Conservation (phyloP, 2,113 vertebrate species). For the Typhlomys cinereus region DNA sequence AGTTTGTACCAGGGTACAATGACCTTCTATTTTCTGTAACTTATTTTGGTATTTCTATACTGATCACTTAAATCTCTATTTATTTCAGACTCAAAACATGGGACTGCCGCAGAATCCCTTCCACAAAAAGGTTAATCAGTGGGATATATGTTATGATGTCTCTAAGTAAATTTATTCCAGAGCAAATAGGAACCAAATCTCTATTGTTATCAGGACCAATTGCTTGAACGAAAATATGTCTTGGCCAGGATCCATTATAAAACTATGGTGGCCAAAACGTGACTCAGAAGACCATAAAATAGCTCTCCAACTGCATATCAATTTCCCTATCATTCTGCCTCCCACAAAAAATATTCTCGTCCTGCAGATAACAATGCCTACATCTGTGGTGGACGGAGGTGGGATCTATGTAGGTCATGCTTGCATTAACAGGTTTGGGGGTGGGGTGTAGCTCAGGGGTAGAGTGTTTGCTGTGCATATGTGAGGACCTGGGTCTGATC, state of each 20-base stretch:
- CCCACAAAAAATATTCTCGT: not conserved
- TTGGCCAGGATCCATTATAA: not conserved
- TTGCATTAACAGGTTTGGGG: not conserved
- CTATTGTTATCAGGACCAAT: not conserved
- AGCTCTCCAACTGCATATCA: not conserved
- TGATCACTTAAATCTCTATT: not conserved
- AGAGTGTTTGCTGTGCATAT: not conserved
- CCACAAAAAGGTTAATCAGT: not conserved
- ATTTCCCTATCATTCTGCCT: not conserved
- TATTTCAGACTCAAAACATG: not conserved
- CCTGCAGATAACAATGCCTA: not conserved
- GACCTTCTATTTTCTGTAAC: not conserved
- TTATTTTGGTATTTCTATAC: slow-evolving; percentile 26
- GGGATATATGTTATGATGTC: not conserved
- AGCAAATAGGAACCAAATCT: not conserved
- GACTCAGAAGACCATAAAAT: not conserved
- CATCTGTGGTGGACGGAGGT: not conserved
- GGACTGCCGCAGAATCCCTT: not conserved
- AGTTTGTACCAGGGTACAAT: not conserved
- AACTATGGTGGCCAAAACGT: not conserved
- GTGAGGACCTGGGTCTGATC: not conserved
- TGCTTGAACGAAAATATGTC: not conserved
- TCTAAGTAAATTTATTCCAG: not conserved
- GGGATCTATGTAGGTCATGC: not conserved
- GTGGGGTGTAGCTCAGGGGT: not conserved